Percentiles rank a stretch among this genome's conserved stretches.
Conservation (phyloP, 2,113 vertebrate genomes). For the Proterorhinus semilunaris region DNA sequence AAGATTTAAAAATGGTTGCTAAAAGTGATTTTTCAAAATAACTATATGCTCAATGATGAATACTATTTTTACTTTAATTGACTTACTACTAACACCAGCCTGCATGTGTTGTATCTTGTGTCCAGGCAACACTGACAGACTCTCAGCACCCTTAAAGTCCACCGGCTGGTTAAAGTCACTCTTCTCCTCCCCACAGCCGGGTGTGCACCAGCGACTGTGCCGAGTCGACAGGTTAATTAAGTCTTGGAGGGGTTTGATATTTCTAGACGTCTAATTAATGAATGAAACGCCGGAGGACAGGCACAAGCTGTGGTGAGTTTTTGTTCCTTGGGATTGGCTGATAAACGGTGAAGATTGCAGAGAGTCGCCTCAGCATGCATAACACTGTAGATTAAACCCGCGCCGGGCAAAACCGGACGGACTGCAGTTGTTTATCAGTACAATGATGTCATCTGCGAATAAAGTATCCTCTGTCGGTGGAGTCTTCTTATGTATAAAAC, state of each 20-base stretch:
- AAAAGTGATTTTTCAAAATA: no score
- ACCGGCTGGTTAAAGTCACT: slow-evolving; percentile 51
- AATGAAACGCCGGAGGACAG: slow-evolving; percentile 65
- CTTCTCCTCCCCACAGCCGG: slow-evolving; percentile 53
- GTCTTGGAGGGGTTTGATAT: slow-evolving; percentile 80
- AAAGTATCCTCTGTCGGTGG: no score
- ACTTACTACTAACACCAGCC: not conserved
- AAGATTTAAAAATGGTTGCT: no score
- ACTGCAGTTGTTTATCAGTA: no score
- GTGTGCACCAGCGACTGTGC: slow-evolving; percentile 49
- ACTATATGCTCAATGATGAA: no score
- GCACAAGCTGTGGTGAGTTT: slow-evolving; percentile 71
- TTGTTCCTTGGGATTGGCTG: slow-evolving; percentile 70
- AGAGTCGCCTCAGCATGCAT: slow-evolving; percentile 16
- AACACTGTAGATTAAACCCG: no score
- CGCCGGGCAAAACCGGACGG: no score
- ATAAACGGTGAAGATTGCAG: slow-evolving; percentile 56
- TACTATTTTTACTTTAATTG: no score
- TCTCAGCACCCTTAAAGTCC: slow-evolving; percentile 26
- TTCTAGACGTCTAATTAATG: slow-evolving; percentile 81
- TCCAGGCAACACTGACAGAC: not conserved
- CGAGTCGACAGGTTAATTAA: slow-evolving; percentile 79
- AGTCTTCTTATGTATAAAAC: no score
- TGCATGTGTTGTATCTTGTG: not conserved
- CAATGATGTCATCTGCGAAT: no score